Base-by-base conservation (phyloP, 2,888 invertebrate genomes). In the Cataglyphis livida region DNA sequence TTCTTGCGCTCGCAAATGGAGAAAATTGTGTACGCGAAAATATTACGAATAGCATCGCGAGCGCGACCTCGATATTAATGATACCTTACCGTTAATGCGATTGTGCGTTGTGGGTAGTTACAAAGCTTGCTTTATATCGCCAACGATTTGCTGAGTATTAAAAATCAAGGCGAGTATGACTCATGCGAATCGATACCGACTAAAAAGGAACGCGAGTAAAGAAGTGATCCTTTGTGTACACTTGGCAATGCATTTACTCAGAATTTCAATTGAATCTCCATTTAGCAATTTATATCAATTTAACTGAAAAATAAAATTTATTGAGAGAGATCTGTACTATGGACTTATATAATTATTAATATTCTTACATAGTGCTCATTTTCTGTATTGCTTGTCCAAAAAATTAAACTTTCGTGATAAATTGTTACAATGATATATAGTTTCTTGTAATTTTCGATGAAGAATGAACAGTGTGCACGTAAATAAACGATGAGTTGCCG, bases 11-110 rank as follows among this genome's bases (percentile, higher is more conserved):
- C 12, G 9, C 18, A 32, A 44, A 25, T 48, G 7, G 15, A 21
- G 41, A 35, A 44, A 78, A 71, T 48, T 18, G 62, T 38, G 61
- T n/a, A 25, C 15, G 28, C 41, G 7, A 25, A 70, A 15, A n/a
- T 76, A 32, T 28, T 10, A 41, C 57, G 12, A 41, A 41, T 48
- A 15, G 7, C 1, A 48, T 6, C 18, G 32, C 25, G 25, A 32
- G 10, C n/a, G 18, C 12, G 78, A 79, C 71, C 78, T 79, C 78
- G 35, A 71, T 79, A 59, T 79, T 79, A 70, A 71, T 71, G 44
- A 3, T 48, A 79, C 44, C 59, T 79, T 59, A 35, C 65, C 32
- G 51, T 68, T 54, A 41, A 78, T 44, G 21, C 44, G 44, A 65
- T 5, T 65, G 10, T 64, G 57, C 32, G 21, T 78, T 44, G 28